Percentiles rank a stretch among this genome's conserved stretches.
Evolutionary conservation across 2,888 invertebrate species (phyloP).

Genomic region (Vanessa cardui): DNA sequence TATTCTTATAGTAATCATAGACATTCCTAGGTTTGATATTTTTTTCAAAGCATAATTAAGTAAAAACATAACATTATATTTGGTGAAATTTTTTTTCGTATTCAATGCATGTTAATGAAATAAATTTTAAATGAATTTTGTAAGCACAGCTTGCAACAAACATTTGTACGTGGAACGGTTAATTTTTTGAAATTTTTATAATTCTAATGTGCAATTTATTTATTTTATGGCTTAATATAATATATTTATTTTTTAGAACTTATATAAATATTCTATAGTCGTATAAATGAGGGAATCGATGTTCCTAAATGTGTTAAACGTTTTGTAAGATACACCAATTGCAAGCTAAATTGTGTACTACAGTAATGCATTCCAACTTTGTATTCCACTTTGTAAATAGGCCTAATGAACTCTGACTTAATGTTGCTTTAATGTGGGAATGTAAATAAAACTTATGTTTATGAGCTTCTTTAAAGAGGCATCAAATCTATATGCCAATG

Average conservation of each 20-base stretch:
- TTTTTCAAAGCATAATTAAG: conserved; percentile 50
- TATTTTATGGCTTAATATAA: conserved; percentile 78
- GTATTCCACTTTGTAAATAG: conserved; percentile 80
- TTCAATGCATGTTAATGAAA: conserved; percentile 58
- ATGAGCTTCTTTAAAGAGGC: conserved; percentile 66
- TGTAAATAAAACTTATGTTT: conserved; percentile 74
- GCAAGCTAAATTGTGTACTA: conserved; percentile 67
- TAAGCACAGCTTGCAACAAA: conserved; percentile 69
- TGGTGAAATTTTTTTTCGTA: conserved; percentile 56
- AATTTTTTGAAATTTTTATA: conserved; percentile 73
- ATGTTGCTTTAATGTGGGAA: conserved; percentile 72
- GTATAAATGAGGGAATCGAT: conserved; percentile 68
- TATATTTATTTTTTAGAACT: conserved; percentile 77
- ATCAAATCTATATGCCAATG: conserved; percentile 66
- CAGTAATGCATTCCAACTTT: conserved; percentile 79
- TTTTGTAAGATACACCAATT: conserved; percentile 67
- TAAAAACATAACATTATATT: conserved; percentile 45
- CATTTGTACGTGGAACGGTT: conserved; percentile 50
- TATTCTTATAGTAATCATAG: conserved; percentile 60
- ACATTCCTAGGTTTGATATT: conserved; percentile 72
- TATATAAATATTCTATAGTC: conserved; percentile 67
- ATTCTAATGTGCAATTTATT: conserved; percentile 78
- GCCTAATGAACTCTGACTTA: conserved; percentile 76
- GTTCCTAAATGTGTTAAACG: conserved; percentile 75
- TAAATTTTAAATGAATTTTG: conserved; percentile 17